Evolutionary conservation across 30 jellyfish, hydroid and myxozoan species (phyloP), one percentile per base, ranked within the genome.

Genomic region (Chrysaora quinquecirrha): DNA sequence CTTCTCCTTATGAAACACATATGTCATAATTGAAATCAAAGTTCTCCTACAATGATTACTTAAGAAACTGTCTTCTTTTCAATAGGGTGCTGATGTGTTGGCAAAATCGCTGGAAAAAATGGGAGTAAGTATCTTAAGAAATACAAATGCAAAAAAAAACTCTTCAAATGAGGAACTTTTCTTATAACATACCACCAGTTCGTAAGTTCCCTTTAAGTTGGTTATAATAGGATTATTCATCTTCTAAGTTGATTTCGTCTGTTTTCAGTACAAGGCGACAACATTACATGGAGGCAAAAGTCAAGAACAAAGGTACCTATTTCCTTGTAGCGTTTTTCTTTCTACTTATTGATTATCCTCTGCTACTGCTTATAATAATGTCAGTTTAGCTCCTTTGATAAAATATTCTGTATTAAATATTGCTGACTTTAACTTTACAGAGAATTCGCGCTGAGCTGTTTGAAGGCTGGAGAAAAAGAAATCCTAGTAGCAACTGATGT

Each of bases 251-350:
- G 11, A 3, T 38, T 14, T 14, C 54, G 54, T 38, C 14, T 22
- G 20, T 32, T 89, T 24, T 67, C n/a, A 95, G 99, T 95, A 70
- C 77, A 89, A 91, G 3, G 97, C 99, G 9, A 87, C 97, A 21
- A 87, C 97, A 10, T 93, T 95, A 46, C 99, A 95, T 73, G 98
- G 99, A 52, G 99, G 99, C 22, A 90, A 92, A 75, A 94, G 97
- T 64, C 99, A 95, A 74, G 98, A 89, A 71, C 98, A 90, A 65
- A 90, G 99, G 99, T 95, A 62, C 34, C 14, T 31, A 31, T 6
- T 19, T n/a, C n/a, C n/a, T 52, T 20, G 54, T 3, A 6, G 19
- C 29, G 25, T 71, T 30, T 33, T 20, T 30, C 35, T 0, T 33
- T 33, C 35, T 28, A 0, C 56, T 6, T 10, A 31, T 34, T 18